These are phyloP conservation scores for Epizoanthus fatuus DNA, from an alignment of 92 coral and sea anemone species.

Conservation along the genomic window DNA sequence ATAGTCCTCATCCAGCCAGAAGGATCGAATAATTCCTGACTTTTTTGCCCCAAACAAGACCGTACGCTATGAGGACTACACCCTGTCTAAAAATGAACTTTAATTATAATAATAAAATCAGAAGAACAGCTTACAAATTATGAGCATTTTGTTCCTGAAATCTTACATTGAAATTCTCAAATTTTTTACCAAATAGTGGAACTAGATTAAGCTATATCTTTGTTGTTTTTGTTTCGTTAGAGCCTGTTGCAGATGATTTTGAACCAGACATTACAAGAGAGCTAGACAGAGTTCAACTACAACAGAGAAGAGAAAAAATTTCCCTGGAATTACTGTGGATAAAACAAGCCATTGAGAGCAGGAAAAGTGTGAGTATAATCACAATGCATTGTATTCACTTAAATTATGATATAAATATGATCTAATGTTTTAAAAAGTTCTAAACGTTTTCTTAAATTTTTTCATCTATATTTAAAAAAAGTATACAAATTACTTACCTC, in stretches of 20 bases:
- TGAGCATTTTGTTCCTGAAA: background rate
- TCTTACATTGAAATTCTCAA: background rate
- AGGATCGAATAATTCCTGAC: no score
- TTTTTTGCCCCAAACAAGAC: no score
- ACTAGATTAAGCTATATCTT: background rate
- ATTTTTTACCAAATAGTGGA: background rate
- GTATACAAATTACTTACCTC: no score
- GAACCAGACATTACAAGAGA: slow-evolving; percentile 19
- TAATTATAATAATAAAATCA: no score
- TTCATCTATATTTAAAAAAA: no score
- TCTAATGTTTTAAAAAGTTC: background rate
- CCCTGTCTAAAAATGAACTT: no score
- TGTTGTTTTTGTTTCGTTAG: slow-evolving; percentile 7
- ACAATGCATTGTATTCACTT: background rate
- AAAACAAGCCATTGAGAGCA: slow-evolving; percentile 95
- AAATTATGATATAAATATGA: background rate
- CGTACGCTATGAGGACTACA: no score
- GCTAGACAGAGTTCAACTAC: slow-evolving; percentile 56
- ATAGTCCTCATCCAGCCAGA: no score
- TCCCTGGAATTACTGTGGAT: slow-evolving; percentile 95
- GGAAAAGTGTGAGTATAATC: slow-evolving; percentile 79
- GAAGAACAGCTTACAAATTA: background rate
- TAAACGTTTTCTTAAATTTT: no score
- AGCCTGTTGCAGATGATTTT: slow-evolving; percentile 58
- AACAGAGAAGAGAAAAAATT: slow-evolving; percentile 78